Base-by-base conservation (phyloP, 2,797 vertebrate genomes). In the Artibeus jamaicensis region DNA sequence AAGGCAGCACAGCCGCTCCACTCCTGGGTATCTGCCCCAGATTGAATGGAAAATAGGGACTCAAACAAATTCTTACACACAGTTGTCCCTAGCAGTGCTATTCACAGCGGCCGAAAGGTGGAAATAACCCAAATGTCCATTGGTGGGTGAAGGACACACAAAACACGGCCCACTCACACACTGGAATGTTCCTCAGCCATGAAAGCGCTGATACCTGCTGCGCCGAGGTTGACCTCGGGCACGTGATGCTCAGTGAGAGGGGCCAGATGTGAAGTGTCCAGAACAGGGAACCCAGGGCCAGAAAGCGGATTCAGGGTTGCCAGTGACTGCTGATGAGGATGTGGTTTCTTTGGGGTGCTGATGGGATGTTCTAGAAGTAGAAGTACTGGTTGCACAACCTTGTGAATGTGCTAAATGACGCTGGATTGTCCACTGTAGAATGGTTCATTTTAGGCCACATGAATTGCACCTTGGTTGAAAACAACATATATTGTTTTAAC, bases 141-240 rank as follows among this genome's bases (percentile, higher is more conserved):
- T 21, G 1, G 12, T 9, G 34, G 70, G 5, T n/a, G 29, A 88
- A 50, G 12, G 22, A 14, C 9, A 55, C n/a, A 21, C 53, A 32
- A 6, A 26, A 39, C 3, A 15, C 6, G 37, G 16, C 7, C 77
- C 42, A 8, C 9, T 48, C 9, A 10, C 3, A 14, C 18, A 6
- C 0, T 15, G 59, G 74, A 42, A 0, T 16, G 2, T 32, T 19
- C 14, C 29, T 34, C 29, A 1, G 71, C 9, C 1, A 0, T 32
- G 29, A 53, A 42, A 4, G 19, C 9, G 0, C 32, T 9, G 37
- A 12, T 32, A 22, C 9, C 2, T 0, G 3, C 12, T 24, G 8
- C 24, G 3, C 1, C 0, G 0, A 48, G 42, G 24, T 0, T 14
- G 39, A 26, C 65, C 73, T 9, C 3, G 26, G 19, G 12, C 21